phyloP scores from a whole-genome alignment of 2,888 invertebrate species.

The Meandrusa payeni region DNA sequence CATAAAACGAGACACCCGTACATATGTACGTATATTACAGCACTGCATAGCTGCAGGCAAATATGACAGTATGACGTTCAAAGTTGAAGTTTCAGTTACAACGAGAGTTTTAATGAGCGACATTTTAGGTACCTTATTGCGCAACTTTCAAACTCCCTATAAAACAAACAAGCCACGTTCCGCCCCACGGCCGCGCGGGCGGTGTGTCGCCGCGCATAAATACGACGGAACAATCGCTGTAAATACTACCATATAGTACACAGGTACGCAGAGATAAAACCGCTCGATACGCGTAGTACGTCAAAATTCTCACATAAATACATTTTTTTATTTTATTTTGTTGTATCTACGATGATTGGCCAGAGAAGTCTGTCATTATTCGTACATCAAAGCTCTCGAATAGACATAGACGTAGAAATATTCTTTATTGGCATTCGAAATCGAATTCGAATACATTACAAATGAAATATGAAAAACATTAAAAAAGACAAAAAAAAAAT shows the following conservation, averaged over 20 bases:
- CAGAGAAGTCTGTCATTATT: too few relatives aligned
- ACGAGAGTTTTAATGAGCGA: constrained; percentile 27
- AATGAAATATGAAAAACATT: too few relatives aligned
- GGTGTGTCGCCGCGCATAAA: constrained; percentile 51
- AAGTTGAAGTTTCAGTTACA: constrained; percentile 19
- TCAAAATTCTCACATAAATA: constrained; percentile 31
- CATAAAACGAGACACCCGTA: too few relatives aligned
- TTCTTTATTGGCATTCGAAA: too few relatives aligned
- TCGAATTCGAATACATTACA: too few relatives aligned
- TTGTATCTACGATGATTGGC: too few relatives aligned
- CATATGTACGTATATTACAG: too few relatives aligned
- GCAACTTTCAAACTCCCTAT: constrained; percentile 27
- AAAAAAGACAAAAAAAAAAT: too few relatives aligned
- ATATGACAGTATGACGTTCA: constrained; percentile 20
- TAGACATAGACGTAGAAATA: too few relatives aligned
- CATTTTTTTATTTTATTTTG: too few relatives aligned
- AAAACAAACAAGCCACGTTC: constrained; percentile 43
- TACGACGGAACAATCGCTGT: constrained; percentile 57
- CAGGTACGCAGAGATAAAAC: constrained; percentile 48
- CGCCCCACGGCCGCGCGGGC: constrained; percentile 41
- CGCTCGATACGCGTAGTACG: constrained; percentile 38
- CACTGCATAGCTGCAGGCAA: constrained; percentile 10
- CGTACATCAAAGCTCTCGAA: too few relatives aligned
- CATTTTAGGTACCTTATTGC: constrained; percentile 25
- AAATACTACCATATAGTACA: constrained; percentile 46